phyloP scores from a whole-genome alignment of 2,888 invertebrate species.

The Drosophila quinaria region DNA sequence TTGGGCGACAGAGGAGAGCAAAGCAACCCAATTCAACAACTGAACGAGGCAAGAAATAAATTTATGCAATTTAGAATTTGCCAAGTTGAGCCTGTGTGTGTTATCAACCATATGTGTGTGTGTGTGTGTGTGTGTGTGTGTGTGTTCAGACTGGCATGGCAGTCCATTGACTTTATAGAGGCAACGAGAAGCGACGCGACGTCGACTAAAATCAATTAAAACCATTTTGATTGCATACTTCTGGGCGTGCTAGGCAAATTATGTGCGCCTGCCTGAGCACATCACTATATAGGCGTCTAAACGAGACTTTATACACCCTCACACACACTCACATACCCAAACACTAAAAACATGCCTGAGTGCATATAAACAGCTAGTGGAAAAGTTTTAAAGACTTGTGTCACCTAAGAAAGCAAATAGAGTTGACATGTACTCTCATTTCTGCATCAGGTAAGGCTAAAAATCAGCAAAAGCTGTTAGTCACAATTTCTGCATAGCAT shows the following conservation, averaged over 20 bases:
- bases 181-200: constrained; percentile 49
- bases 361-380: constrained; percentile 15
- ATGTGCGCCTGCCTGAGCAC: constrained; percentile 46
- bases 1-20: constrained; percentile 15
- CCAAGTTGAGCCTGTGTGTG: constrained; percentile 38
- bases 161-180: constrained; percentile 73
- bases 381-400: not conserved
- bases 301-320: constrained; percentile 10
- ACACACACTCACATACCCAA: constrained; percentile 7
- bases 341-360: constrained; percentile 21
- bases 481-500: too few species aligned
- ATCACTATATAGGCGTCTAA: constrained; percentile 7
- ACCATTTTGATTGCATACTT: constrained; percentile 77
- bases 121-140: constrained; percentile 28
- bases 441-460: not conserved
- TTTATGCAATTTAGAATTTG: constrained; percentile 81
- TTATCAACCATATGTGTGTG: constrained; percentile 37
- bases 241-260: constrained; percentile 49
- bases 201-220: constrained; percentile 76
- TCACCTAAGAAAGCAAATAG: not conserved
- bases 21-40: not conserved
- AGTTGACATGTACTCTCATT: not conserved
- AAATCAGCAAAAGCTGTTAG: too few species aligned
- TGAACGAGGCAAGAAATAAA: constrained; percentile 63
- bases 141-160: constrained; percentile 37